Base-by-base conservation (phyloP, 2,888 invertebrate species). In the Unio delphinus region DNA sequence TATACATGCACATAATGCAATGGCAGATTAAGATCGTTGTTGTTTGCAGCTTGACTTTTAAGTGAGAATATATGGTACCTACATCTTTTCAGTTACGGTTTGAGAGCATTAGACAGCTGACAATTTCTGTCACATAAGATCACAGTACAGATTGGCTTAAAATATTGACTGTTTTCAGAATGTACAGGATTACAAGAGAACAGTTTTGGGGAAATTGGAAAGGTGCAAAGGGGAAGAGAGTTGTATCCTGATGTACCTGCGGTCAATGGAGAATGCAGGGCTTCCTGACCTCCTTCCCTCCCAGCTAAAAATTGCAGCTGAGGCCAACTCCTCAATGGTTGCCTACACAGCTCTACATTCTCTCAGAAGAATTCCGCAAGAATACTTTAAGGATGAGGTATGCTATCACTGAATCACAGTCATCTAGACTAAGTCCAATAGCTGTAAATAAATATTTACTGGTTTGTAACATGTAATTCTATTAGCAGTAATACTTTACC, bases 181-280 rank as follows among this genome's bases (percentile, higher is more conserved):
- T 61, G 82, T 90, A 15, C 72, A 79, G 66, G 89, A 90, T 17
- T 85, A 90, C 55, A 79, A 82, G 72, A 80, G 85, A 17, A 80
- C 85, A 56, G 68, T 91, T 4, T 70, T 85, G 56, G 80, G 90
- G 1, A 88, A 92, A 1, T 84, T 94, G 34, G 86, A 90, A 11
- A 88, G 89, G n/a, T 94, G 94, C 77, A 86, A 88, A 4, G 45
- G 45, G 45, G 91, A 92, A 6, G 92, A 91, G 61, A 91, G 91
- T 1, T 94, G 94, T 81, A 91, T 92, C 69, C 88, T 92, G 30
- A 91, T 92, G 64, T 94, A 92, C 82, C 90, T 95, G 55, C 91
- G 94, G 67, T 93, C 94, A 0, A 88, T 95, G 59, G 93, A 93
- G 79, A 95, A 95, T 90, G 91, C 95, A 0, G 92, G 92, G 67